Base-by-base conservation (phyloP, 2,797 vertebrate genomes). In the Zalophus californianus region DNA sequence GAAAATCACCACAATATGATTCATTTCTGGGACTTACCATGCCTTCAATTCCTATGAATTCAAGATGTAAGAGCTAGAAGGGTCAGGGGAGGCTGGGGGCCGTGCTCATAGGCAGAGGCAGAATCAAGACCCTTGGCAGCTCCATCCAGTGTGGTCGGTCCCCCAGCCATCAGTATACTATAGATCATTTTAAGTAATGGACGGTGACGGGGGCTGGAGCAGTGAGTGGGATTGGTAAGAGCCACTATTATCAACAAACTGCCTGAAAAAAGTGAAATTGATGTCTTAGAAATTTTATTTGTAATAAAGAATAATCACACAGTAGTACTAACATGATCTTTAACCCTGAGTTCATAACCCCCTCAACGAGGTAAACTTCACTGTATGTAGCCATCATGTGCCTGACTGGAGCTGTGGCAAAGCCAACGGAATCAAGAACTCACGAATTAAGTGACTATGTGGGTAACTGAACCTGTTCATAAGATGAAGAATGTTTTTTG, bases 91-190 rank as follows among this genome's bases (percentile, higher is more conserved):
- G 0, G 0, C 35, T 95, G 21, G 27, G 21, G 11, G 32, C 29
- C 35, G 66, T 66, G 29, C 8, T 86, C 35, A 78, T 10, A 54
- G 12, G 32, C 29, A 54, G 58, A 66, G 16, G n/a, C 16, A 38
- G 44, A 90, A 60, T 20, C 16, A 50, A 58, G 58, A 75, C n/a
- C 27, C 4, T 1, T 10, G 52, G 60, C 44, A 38, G 41, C 13
- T 58, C 32, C 5, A 5, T 7, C 8, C 3, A 0, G 0, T 48
- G 23, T 66, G 18, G 2, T 20, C 6, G 11, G 2, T 20, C 6
- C 35, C n/a, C 10, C 4, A 23, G 25, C 18, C n/a, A 27, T 6
- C 7, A 56, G 7, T 11, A 12, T 0, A 12, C 12, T 18, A 20
- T 7, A 77, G 15, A 60, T 48, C 18, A 54, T 56, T 72, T 52